Evolutionary conservation across 2,888 invertebrate species (phyloP).

Genomic region (Seira musarum): DNA sequence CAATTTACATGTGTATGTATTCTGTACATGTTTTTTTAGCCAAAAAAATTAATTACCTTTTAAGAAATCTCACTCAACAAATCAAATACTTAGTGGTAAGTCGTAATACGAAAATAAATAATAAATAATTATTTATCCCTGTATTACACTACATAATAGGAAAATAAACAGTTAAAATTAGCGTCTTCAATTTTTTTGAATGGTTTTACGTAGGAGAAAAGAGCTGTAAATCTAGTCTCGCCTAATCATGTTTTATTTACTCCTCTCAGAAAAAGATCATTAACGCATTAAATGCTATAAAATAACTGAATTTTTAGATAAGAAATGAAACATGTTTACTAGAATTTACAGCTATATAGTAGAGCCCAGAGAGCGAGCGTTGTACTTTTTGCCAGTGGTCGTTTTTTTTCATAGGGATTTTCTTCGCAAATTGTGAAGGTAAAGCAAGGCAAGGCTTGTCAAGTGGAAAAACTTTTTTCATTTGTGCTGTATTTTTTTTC

Average conservation of each 20-base stretch:
- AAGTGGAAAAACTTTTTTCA: slow-evolving; percentile 52
- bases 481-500: slow-evolving; percentile 1
- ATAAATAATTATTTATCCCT: slow-evolving; percentile 28
- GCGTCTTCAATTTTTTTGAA: background rate
- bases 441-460: slow-evolving; percentile 46
- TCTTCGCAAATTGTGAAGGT: slow-evolving; percentile 24
- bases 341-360: slow-evolving; percentile 46
- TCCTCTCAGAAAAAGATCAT: background rate
- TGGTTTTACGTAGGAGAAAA: slow-evolving; percentile 16
- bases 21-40: background rate
- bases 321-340: slow-evolving; percentile 40
- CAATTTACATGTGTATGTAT: background rate
- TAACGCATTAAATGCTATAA: background rate
- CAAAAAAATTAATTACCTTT: background rate
- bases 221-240: slow-evolving; percentile 39
- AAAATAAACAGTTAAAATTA: slow-evolving; percentile 33
- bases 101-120: slow-evolving; percentile 36
- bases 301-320: slow-evolving; percentile 20
- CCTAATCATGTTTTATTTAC: slow-evolving; percentile 35
- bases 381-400: too few relatives aligned
- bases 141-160: background rate
- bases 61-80: background rate
- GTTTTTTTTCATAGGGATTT: background rate
- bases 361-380: slow-evolving; percentile 14
- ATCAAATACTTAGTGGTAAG: slow-evolving; percentile 38